Percentiles rank a stretch among this genome's conserved stretches.
Conservation (phyloP, 2,888 invertebrate genomes). For the Tanypteryx hageni region DNA sequence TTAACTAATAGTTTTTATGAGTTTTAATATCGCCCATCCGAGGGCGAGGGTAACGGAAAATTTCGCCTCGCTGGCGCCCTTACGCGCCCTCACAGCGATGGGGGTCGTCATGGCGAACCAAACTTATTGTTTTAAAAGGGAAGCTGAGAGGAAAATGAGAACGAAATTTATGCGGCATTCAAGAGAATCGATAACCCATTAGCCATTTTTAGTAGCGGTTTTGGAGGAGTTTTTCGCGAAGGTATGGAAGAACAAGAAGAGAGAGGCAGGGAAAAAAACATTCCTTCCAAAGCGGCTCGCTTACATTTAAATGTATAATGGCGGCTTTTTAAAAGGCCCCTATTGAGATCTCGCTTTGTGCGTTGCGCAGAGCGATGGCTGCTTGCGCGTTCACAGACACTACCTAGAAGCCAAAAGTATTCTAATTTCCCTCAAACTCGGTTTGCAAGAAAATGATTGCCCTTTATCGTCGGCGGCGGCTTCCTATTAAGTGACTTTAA, state of each 20-base stretch:
- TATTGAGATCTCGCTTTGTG: background rate
- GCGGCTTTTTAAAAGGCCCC: background rate
- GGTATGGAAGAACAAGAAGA: background rate
- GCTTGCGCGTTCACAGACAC: too few relatives aligned
- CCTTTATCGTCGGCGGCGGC: too few relatives aligned
- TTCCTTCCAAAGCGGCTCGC: background rate
- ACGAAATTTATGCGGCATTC: constrained; percentile 39
- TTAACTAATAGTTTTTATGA: background rate
- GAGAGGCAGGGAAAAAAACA: background rate
- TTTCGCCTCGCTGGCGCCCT: too few relatives aligned
- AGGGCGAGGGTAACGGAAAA: background rate
- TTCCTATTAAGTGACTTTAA: too few relatives aligned
- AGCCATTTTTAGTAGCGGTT: constrained; percentile 17
- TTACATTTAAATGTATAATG: constrained; percentile 30
- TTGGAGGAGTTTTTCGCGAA: background rate
- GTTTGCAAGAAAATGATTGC: too few relatives aligned
- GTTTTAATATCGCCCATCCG: constrained; percentile 19
- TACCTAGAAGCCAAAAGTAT: too few relatives aligned
- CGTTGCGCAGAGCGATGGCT: too few relatives aligned
- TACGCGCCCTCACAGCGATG: background rate
- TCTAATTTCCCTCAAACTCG: too few relatives aligned
- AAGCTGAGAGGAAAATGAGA: constrained; percentile 28
- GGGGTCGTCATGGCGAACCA: background rate
- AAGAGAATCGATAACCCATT: constrained; percentile 30
- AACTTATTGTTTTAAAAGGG: constrained; percentile 26